These are phyloP conservation scores for Halichondria panicea DNA, from an alignment of 37 sponge, comb jelly and placozoan genomes.

Conservation along the genomic window DNA sequence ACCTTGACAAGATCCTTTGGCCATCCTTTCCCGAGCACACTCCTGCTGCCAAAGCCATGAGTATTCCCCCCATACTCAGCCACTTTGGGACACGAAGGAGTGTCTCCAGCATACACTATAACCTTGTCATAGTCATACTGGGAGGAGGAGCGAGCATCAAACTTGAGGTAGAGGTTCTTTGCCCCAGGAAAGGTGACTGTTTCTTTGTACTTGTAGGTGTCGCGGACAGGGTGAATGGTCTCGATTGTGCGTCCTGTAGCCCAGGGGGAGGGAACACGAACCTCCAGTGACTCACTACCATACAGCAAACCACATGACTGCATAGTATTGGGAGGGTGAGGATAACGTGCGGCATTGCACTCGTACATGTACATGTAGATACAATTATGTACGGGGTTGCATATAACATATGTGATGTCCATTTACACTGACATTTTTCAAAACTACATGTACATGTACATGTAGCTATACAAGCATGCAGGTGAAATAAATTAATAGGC, in stretches of 20 bases:
- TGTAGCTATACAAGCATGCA: too few species aligned
- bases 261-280: slow-evolving; percentile 90
- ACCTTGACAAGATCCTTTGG: slow-evolving; percentile 88
- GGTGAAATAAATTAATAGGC: too few species aligned
- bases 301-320: slow-evolving; percentile 50
- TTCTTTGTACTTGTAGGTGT: slow-evolving; percentile 96
- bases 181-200: slow-evolving; percentile 95
- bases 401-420: slow-evolving; percentile 1
- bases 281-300: slow-evolving; percentile 27
- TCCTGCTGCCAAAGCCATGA: slow-evolving; percentile 88
- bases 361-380: neutral
- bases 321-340: neutral
- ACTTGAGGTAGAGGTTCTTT: slow-evolving; percentile 84
- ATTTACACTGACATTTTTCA: neutral
- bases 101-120: slow-evolving; percentile 80
- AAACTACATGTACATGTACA: neutral
- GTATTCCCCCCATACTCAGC: slow-evolving; percentile 95
- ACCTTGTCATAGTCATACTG: slow-evolving; percentile 97
- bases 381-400: neutral
- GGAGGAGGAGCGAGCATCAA: slow-evolving; percentile 90
- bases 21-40: slow-evolving; percentile 92
- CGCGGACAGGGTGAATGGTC: slow-evolving; percentile 94
- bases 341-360: neutral
- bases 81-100: slow-evolving; percentile 54
- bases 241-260: slow-evolving; percentile 85